Base-by-base conservation (phyloP, 1,140 invertebrate genomes). In the Drosophila nigrodunni region DNA sequence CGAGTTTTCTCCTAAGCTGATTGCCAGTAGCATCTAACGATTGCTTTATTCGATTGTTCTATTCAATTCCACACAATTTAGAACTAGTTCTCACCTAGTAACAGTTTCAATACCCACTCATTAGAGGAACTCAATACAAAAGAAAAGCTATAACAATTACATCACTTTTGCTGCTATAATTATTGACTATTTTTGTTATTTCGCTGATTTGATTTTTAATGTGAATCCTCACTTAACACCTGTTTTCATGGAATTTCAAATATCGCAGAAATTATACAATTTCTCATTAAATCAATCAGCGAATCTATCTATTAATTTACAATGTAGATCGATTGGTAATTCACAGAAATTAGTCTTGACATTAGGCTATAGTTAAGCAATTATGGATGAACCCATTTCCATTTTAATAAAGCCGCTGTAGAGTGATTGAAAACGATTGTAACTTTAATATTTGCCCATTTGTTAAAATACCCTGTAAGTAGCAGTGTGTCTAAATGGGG, bases 241-340 rank as follows among this genome's bases (percentile, higher is more conserved):
- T 70, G 66, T 64, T 74, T 60, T 37, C 18, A 18, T 39, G 34
- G 57, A 69, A 74, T 69, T 55, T 30, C 44, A 35, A 52, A 50
- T 50, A 34, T 25, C 18, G 49, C 39, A 11, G 15, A 44, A 61
- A 41, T 57, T 46, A 55, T 34, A 57, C 9, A 55, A 71, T 82
- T 67, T 47, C 77, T 86, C 78, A 77, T 89, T 71, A 74, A 75
- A 89, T 80, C 80, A 89, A 87, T 83, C 78, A 83, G 85, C 82
- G 82, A 67, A 86, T 21, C 18, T 64, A 52, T 80, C 80, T 66
- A 68, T 54, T 34, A 30, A 82, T 88, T 82, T 83, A 52, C 73
- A 79, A 79, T 86, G 71, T 72, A 79, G 68, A 86, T 86, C 49
- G 54, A 15, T 73, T 64, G 50, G 21, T 65, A 88, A 73, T 87